These are phyloP conservation scores for Thunnus albacares DNA, from an alignment of 2,797 vertebrate genomes.

Conservation along the genomic window DNA sequence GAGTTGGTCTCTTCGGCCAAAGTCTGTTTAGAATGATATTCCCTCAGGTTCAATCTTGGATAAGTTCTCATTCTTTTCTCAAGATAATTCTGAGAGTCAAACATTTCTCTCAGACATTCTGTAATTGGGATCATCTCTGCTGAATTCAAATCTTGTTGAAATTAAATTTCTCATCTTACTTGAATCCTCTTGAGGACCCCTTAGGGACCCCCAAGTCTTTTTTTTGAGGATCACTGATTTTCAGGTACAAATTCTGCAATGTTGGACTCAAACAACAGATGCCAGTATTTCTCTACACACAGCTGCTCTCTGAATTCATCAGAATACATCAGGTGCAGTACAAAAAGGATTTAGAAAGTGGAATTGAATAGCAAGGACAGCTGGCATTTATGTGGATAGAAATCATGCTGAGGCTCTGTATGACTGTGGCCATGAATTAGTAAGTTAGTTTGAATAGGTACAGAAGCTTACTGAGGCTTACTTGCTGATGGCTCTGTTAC, in stretches of 20 bases:
- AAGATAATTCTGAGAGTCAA: neutral
- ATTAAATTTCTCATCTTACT: neutral
- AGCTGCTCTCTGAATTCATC: neutral
- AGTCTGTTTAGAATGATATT: too few species aligned
- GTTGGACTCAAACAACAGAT: conserved; percentile 51
- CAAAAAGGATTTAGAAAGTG: neutral
- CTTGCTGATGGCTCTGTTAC: neutral
- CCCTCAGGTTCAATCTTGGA: too few species aligned
- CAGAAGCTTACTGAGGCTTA: neutral
- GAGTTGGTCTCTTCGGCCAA: too few species aligned
- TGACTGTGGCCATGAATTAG: neutral
- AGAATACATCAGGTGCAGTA: neutral
- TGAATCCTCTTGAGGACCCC: neutral
- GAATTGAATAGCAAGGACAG: conserved; percentile 76
- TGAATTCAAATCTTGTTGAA: neutral
- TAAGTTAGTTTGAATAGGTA: neutral
- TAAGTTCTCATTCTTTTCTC: too few species aligned
- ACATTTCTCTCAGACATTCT: neutral
- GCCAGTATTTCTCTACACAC: conserved; percentile 67
- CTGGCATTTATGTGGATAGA: neutral
- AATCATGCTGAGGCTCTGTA: neutral
- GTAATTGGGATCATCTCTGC: neutral
- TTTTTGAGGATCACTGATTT: neutral
- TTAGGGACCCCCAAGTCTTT: neutral
- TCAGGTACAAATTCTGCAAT: conserved; percentile 22